Percentiles rank a stretch among this genome's conserved stretches.
These are phyloP conservation scores for Stegana nigrithorax DNA, from an alignment of 2,888 invertebrate genomes.

Conservation along the genomic window DNA sequence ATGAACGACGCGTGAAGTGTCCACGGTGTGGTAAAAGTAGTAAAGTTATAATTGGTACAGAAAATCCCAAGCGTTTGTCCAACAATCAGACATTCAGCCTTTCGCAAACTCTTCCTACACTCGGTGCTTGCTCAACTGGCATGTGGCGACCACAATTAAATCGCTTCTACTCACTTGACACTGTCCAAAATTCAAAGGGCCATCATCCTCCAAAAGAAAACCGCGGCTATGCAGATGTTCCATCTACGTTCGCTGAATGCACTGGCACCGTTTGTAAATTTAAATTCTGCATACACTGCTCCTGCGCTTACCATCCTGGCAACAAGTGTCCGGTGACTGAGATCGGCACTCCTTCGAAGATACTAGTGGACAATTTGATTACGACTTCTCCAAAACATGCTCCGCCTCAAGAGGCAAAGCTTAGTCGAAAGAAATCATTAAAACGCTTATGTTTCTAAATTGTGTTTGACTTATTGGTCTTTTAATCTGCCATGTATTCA, in stretches of 20 bases:
- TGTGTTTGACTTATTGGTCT: neutral
- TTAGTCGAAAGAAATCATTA: constrained; percentile 46
- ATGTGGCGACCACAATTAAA: constrained; percentile 15
- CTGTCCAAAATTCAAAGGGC: neutral
- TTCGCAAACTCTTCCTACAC: constrained; percentile 45
- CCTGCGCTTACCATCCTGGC: constrained; percentile 56
- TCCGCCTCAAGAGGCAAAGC: constrained; percentile 41
- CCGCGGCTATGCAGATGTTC: neutral
- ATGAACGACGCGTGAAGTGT: constrained; percentile 46
- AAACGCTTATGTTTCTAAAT: constrained; percentile 47
- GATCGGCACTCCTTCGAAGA: constrained; percentile 58
- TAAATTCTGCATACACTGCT: constrained; percentile 54
- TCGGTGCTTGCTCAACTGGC: constrained; percentile 3
- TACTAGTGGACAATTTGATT: constrained; percentile 41
- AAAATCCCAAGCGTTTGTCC: neutral
- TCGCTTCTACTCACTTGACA: constrained; percentile 46
- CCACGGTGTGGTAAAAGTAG: constrained; percentile 48
- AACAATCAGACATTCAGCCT: neutral
- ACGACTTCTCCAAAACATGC: constrained; percentile 47
- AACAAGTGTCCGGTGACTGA: constrained; percentile 49
- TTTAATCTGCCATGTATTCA: neutral
- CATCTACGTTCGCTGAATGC: constrained; percentile 41
- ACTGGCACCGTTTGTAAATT: constrained; percentile 49
- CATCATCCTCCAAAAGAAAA: neutral
- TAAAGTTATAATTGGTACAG: constrained; percentile 39